Evolutionary conservation across 2,797 vertebrate species (phyloP).

Genomic region (Coendou prehensilis): DNA sequence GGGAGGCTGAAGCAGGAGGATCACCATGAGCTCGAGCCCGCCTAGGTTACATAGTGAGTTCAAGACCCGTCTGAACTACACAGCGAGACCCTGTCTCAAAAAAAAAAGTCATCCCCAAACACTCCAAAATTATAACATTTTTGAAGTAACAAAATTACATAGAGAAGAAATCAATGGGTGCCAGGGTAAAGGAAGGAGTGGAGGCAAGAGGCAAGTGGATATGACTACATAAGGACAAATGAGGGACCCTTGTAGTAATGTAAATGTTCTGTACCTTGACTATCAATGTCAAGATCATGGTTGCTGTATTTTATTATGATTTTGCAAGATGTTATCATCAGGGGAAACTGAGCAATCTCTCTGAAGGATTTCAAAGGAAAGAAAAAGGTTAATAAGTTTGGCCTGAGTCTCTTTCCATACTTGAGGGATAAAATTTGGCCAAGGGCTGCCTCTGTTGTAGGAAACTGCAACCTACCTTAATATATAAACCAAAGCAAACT

Average conservation of each 20-base stretch:
- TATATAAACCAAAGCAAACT: background rate
- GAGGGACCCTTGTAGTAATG: background rate
- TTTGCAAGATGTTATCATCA: background rate
- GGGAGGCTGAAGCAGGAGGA: background rate
- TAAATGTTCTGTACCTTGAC: background rate
- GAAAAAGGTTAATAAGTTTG: background rate
- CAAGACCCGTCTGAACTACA: background rate
- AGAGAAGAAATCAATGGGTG: background rate
- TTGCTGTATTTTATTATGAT: background rate
- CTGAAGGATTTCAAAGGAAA: background rate
- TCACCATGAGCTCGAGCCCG: background rate
- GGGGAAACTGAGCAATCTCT: background rate
- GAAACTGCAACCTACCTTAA: background rate
- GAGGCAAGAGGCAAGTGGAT: background rate
- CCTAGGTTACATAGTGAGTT: background rate
- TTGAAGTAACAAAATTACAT: background rate
- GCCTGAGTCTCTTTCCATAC: background rate
- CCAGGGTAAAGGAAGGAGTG: background rate
- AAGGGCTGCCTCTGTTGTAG: background rate
- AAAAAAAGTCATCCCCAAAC: background rate
- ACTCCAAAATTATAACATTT: slow-evolving; percentile 5
- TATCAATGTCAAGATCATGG: background rate
- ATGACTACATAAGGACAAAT: background rate
- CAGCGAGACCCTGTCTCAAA: background rate
- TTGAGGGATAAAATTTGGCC: background rate